Conservation (phyloP, 2,113 vertebrate species). For the Brachypodius melanocephalos region DNA sequence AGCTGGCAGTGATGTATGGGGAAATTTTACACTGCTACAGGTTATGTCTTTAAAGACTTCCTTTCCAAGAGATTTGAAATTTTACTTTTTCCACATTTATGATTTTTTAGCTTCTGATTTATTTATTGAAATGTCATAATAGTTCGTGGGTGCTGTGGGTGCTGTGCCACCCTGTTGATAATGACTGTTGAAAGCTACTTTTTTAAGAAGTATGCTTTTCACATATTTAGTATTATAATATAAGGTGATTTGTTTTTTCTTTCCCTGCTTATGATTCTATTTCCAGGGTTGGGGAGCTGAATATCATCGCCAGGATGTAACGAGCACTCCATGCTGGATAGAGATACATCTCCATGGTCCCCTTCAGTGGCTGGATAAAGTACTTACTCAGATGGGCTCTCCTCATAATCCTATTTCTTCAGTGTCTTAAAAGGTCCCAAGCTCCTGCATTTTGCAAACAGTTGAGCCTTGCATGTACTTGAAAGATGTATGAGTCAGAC, state of each 20-base stretch:
- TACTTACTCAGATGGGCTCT: conserved; percentile 98
- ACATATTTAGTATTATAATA: not conserved
- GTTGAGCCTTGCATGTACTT: conserved; percentile 86
- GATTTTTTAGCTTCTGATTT: not conserved
- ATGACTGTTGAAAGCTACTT: not conserved
- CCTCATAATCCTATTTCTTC: conserved; percentile 98
- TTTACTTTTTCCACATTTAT: not conserved
- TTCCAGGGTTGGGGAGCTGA: conserved; percentile 97
- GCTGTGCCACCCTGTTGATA: not conserved
- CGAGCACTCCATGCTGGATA: conserved; percentile 99
- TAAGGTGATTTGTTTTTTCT: not conserved
- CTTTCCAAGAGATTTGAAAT: not conserved
- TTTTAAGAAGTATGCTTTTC: not conserved
- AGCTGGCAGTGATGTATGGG: not conserved
- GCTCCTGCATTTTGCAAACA: conserved; percentile 66
- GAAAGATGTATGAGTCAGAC: conserved; percentile 89
- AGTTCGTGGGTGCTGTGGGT: not conserved
- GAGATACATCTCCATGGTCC: conserved; percentile 98
- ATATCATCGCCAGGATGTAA: conserved; percentile 98
- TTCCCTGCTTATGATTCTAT: not conserved
- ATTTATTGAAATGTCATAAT: not conserved
- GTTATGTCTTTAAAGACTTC: not conserved
- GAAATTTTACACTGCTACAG: not conserved
- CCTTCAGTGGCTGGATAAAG: conserved; percentile 99
- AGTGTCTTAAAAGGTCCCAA: conserved; percentile 83